phyloP scores from a whole-genome alignment of 2,113 vertebrate genomes.

The Nannobrachium achirus region DNA sequence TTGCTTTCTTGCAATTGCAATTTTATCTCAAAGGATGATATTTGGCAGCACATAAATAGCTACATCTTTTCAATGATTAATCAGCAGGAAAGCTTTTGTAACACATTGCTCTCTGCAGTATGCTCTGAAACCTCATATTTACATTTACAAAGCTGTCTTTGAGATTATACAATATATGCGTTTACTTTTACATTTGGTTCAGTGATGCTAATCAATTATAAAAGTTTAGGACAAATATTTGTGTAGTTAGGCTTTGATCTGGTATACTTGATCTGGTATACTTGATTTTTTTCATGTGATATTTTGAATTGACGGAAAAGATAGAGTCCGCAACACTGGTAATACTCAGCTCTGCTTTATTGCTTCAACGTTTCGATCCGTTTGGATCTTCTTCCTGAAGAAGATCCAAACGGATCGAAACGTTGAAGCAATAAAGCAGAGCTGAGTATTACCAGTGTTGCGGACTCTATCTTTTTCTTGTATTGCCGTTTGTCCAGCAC shows the following conservation, averaged over 20 bases:
- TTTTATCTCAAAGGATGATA: conserved; percentile 12
- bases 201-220: conserved; percentile 24
- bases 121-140: conserved; percentile 10
- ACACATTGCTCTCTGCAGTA: not conserved
- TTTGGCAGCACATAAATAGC: conserved; percentile 20
- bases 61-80: conserved; percentile 17
- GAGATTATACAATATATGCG: conserved; percentile 27
- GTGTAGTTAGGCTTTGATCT: conserved; percentile 50
- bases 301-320: no score
- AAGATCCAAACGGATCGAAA: no score
- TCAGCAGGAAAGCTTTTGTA: conserved; percentile 4
- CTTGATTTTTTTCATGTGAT: conserved; percentile 44
- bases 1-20: not conserved
- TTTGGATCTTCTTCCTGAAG: no score
- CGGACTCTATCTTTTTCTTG: no score
- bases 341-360: no score
- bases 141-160: conserved; percentile 4
- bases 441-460: no score
- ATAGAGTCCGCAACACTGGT: no score
- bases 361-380: no score
- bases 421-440: no score
- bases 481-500: no score
- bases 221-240: conserved; percentile 42
- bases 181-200: conserved; percentile 30
- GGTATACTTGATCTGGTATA: conserved; percentile 54